Evolutionary conservation across 2,113 vertebrate species (phyloP).

Genomic region (Aramus guarauna): DNA sequence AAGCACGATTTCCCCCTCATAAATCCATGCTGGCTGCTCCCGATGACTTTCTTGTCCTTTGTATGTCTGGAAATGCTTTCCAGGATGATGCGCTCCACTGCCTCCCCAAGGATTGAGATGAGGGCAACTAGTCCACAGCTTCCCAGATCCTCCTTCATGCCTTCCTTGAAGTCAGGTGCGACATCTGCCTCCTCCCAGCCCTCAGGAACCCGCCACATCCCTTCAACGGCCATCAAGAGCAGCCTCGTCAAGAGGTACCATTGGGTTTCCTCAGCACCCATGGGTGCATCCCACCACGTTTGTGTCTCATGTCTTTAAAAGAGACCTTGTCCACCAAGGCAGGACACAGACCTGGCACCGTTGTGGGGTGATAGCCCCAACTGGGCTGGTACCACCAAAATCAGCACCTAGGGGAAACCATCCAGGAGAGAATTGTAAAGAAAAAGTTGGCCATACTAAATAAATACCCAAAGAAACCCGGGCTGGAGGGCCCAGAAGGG

Average conservation of each 20-base stretch:
- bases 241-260: not conserved
- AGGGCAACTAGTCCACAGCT: not conserved
- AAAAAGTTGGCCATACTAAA: not conserved
- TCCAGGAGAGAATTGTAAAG: fast-evolving
- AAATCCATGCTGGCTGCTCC: not conserved
- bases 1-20: not conserved
- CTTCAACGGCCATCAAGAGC: not conserved
- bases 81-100: not conserved
- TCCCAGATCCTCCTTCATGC: not conserved
- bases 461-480: not conserved
- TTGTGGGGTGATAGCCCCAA: not conserved
- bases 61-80: fast-evolving
- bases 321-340: not conserved
- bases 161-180: not conserved
- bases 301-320: not conserved
- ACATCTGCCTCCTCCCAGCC: not conserved
- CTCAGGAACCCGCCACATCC: fast-evolving
- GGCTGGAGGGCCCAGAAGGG: not conserved
- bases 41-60: not conserved
- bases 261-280: not conserved
- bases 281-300: fast-evolving
- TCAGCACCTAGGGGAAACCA: not conserved
- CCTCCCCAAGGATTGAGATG: not conserved
- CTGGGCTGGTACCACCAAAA: not conserved
- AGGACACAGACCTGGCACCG: fast-evolving